Evolutionary conservation across 2,888 invertebrate genomes (phyloP).

Genomic region (Mesopsocus fuscifrons): DNA sequence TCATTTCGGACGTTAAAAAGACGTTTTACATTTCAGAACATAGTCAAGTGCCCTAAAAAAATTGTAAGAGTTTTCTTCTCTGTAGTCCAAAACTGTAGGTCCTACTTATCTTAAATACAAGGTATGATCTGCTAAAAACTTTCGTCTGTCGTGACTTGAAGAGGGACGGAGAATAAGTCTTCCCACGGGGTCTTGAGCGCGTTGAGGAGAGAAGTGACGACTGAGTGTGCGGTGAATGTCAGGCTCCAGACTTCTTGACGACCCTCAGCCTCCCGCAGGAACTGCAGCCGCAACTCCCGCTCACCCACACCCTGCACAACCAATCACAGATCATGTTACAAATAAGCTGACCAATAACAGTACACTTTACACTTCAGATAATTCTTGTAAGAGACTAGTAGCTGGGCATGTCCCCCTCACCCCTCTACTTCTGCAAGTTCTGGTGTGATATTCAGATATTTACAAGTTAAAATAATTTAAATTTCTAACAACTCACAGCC

Average conservation of each 20-base stretch:
- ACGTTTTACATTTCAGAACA: too few relatives aligned
- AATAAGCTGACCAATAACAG: neutral
- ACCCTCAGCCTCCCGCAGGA: slow-evolving; percentile 30
- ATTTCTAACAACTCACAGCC: slow-evolving; percentile 24
- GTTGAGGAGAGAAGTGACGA: slow-evolving; percentile 29
- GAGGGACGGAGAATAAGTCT: slow-evolving; percentile 5
- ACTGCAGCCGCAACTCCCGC: slow-evolving; percentile 23
- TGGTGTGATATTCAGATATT: too few relatives aligned
- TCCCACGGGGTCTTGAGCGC: slow-evolving; percentile 3
- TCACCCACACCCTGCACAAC: neutral
- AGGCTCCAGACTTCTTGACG: slow-evolving; percentile 16
- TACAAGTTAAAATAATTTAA: slow-evolving; percentile 3
- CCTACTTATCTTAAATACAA: too few relatives aligned
- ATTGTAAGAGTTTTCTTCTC: too few relatives aligned
- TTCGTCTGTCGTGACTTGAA: too few relatives aligned
- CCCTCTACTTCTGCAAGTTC: neutral
- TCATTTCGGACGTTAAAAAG: too few relatives aligned
- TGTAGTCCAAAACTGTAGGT: too few relatives aligned
- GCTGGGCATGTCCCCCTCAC: too few relatives aligned
- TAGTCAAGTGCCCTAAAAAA: too few relatives aligned
- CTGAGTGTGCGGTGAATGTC: slow-evolving; percentile 42
- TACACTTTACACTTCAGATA: neutral
- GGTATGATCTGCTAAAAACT: too few relatives aligned
- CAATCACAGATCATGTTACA: neutral
- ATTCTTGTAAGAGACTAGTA: neutral